Evolutionary conservation across 2,113 vertebrate species (phyloP).

Genomic region (Ranitomeya imitator): DNA sequence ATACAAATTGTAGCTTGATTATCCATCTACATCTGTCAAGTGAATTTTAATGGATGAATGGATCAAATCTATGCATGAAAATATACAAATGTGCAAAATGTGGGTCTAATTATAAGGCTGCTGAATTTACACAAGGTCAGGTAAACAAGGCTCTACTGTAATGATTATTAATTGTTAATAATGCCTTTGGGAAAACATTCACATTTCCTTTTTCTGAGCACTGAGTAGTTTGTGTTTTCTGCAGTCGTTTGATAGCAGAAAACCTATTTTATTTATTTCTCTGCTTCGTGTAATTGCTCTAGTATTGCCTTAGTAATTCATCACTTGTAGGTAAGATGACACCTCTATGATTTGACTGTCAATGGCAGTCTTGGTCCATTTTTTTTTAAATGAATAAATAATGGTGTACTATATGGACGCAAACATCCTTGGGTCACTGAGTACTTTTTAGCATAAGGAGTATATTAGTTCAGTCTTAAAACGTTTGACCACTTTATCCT

Average conservation of each 20-base stretch:
- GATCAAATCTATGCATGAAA: conserved; percentile 76
- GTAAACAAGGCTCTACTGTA: conserved; percentile 83
- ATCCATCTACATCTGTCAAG: conserved; percentile 80
- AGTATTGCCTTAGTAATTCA: conserved; percentile 63
- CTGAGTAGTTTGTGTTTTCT: conserved; percentile 68
- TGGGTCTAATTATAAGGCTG: conserved; percentile 83
- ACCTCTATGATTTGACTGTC: conserved; percentile 59
- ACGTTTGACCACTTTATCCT: no score
- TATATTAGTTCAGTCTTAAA: not conserved
- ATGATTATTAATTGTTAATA: conserved; percentile 90
- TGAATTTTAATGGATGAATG: conserved; percentile 84
- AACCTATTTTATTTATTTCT: not conserved
- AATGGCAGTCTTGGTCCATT: conserved; percentile 57
- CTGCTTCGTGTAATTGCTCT: conserved; percentile 60
- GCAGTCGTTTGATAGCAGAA: conserved; percentile 60
- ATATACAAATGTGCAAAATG: conserved; percentile 82
- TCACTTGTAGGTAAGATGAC: conserved; percentile 60
- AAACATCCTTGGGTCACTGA: not conserved
- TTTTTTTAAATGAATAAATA: conserved; percentile 50
- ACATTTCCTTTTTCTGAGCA: conserved; percentile 72
- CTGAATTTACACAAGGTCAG: conserved; percentile 82
- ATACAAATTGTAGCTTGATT: conserved; percentile 82
- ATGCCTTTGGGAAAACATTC: conserved; percentile 79
- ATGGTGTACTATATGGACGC: not conserved
- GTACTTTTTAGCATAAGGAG: not conserved